Conservation (phyloP, 2,888 invertebrate species). For the Phaonia tiefii region DNA sequence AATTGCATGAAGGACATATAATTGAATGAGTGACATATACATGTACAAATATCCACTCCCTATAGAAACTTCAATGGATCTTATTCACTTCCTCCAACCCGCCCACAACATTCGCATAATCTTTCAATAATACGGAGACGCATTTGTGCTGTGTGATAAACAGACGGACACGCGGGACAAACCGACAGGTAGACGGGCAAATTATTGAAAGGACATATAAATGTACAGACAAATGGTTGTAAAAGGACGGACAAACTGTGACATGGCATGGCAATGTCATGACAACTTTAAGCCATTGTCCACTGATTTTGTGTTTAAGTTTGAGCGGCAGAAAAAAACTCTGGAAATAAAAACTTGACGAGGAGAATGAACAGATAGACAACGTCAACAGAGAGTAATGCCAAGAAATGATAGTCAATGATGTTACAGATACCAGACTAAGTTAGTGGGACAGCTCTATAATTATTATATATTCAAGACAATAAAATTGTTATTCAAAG, state of each 20-base stretch:
- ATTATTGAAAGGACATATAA: background rate
- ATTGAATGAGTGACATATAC: constrained; percentile 30
- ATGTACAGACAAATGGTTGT: background rate
- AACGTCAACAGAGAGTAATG: constrained; percentile 1
- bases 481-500: too few relatives aligned
- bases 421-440: background rate
- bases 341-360: background rate
- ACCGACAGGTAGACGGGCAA: background rate
- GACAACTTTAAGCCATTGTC: constrained; percentile 64
- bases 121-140: constrained; percentile 19
- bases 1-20: constrained; percentile 24
- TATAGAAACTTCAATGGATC: constrained; percentile 23
- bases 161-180: background rate
- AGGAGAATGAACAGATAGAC: background rate
- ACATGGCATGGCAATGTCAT: constrained; percentile 65
- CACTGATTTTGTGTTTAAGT: constrained; percentile 62
- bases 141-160: background rate
- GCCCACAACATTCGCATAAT: background rate
- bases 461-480: too few relatives aligned
- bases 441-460: background rate
- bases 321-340: background rate
- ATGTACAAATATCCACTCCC: too few relatives aligned
- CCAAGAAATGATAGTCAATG: constrained; percentile 37
- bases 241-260: background rate
- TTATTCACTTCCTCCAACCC: background rate